Percentiles rank a stretch among this genome's conserved stretches.
These are phyloP conservation scores for Ridgeia piscesae DNA, from an alignment of 1,140 invertebrate genomes.

Conservation along the genomic window DNA sequence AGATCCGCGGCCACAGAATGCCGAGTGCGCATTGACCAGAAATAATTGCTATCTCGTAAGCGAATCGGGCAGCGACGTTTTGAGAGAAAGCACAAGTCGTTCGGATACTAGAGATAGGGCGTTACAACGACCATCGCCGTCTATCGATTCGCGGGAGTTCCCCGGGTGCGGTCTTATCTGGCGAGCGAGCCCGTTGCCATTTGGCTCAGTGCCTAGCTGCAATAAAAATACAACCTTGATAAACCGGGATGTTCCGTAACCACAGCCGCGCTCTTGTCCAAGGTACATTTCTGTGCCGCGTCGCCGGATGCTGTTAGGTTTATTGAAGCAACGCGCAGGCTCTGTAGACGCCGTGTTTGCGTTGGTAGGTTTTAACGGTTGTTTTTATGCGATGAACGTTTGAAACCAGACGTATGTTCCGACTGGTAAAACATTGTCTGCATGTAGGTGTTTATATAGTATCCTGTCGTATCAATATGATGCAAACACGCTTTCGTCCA, in stretches of 20 bases:
- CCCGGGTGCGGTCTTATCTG: not conserved
- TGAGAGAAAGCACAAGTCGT: not conserved
- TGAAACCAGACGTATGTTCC: too few species aligned
- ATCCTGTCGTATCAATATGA: too few species aligned
- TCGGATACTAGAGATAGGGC: not conserved
- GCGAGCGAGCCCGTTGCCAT: not conserved
- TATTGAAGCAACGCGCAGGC: not conserved
- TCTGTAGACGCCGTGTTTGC: not conserved
- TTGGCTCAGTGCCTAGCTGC: not conserved
- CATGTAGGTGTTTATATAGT: too few species aligned
- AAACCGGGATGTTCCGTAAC: not conserved
- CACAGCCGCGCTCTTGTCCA: not conserved
- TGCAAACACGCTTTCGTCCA: too few species aligned
- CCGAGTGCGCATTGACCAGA: not conserved
- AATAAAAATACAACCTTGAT: not conserved
- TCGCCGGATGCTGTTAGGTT: not conserved
- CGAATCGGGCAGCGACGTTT: not conserved
- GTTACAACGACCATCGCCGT: not conserved
- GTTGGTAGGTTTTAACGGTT: too few species aligned
- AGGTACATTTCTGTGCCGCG: not conserved
- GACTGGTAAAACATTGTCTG: too few species aligned
- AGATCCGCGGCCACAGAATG: not conserved
- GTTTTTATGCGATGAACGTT: too few species aligned
- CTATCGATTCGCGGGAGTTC: not conserved
- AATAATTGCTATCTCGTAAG: not conserved